A percentile compares a stretch with the other conserved stretches of the same genome.
phyloP scores from a whole-genome alignment of 2,797 vertebrate species.

The Notoglanidium macrostoma region DNA sequence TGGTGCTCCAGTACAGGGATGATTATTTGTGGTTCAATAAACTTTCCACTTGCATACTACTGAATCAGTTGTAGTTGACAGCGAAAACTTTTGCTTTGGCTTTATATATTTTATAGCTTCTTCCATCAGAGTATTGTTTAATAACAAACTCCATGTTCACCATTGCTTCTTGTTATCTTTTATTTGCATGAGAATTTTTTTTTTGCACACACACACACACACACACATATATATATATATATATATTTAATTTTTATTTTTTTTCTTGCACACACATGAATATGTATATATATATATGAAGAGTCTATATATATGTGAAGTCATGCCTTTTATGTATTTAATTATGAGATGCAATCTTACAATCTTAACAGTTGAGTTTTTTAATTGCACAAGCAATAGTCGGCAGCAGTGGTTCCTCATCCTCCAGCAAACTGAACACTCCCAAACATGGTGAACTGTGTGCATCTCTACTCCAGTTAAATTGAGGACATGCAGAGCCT shows the following conservation, averaged over 20 bases:
- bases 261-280: too few species aligned
- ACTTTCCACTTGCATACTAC: not conserved
- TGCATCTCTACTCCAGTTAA: slow-evolving; percentile 48
- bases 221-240: too few species aligned
- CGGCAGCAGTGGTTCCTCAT: slow-evolving; percentile 5
- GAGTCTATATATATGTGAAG: too few species aligned
- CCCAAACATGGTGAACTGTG: slow-evolving; percentile 42
- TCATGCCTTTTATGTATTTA: not conserved
- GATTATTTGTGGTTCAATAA: not conserved
- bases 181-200: too few species aligned
- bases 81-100: too few species aligned
- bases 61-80: not conserved
- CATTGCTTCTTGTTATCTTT: not conserved
- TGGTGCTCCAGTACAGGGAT: not conserved
- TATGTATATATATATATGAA: too few species aligned
- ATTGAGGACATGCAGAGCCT: slow-evolving; percentile 60
- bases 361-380: not conserved
- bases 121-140: not conserved
- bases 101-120: not conserved
- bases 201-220: not conserved
- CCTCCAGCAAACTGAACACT: slow-evolving; percentile 24
- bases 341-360: not conserved
- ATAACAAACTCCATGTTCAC: too few species aligned
- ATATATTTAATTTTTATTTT: too few species aligned
- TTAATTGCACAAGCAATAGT: not conserved